These are phyloP conservation scores for Chironomus tepperi DNA, from an alignment of 1,140 invertebrate genomes.

Conservation along the genomic window DNA sequence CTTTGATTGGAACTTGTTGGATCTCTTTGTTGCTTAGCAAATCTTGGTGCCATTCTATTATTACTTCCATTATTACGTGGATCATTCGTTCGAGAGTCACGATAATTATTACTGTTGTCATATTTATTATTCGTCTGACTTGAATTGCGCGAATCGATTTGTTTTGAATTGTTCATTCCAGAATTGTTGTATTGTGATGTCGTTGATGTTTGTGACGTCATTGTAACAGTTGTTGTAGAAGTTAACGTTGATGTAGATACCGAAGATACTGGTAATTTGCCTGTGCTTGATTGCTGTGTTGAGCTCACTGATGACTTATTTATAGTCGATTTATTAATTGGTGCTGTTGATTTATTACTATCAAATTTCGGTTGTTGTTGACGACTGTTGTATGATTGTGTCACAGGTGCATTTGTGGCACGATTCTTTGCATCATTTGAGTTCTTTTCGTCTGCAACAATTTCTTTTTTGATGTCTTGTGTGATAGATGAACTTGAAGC, in stretches of 20 bases:
- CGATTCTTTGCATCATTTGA: neutral
- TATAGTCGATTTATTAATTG: too few species aligned
- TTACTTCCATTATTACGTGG: neutral
- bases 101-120: neutral
- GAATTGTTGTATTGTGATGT: neutral
- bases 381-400: neutral
- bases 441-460: neutral
- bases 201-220: neutral
- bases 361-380: neutral
- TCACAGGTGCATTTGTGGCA: neutral
- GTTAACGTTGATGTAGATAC: neutral
- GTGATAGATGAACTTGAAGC: neutral
- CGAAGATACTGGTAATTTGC: too few species aligned
- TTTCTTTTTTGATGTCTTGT: neutral
- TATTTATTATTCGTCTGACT: neutral
- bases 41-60: slow-evolving; percentile 25
- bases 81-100: neutral
- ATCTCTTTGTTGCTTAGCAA: slow-evolving; percentile 23
- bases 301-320: too few species aligned
- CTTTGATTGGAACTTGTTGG: neutral
- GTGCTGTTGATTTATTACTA: too few species aligned
- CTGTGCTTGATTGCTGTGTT: too few species aligned
- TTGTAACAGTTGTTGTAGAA: neutral
- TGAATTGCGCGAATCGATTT: neutral
- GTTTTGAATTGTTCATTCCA: neutral